phyloP scores from a whole-genome alignment of 2,888 invertebrate species.

The Pollenia angustigena region DNA sequence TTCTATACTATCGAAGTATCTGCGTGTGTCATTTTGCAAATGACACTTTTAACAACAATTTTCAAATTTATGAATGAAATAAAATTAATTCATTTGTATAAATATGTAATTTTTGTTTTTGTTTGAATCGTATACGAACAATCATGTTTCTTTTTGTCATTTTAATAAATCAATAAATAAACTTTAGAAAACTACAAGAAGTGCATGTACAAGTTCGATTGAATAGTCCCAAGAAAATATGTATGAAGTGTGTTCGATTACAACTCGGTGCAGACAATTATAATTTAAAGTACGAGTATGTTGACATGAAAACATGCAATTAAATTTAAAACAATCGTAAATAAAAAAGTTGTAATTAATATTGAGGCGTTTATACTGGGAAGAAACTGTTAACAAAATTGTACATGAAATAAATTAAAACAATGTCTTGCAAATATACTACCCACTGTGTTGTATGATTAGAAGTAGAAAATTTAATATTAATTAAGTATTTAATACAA shows the following conservation, averaged over 20 bases:
- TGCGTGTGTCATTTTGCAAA: constrained; percentile 24
- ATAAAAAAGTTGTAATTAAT: constrained; percentile 68
- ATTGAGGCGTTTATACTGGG: constrained; percentile 57
- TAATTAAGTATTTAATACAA: too few relatives aligned
- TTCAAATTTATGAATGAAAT: constrained; percentile 71
- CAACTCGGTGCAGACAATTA: constrained; percentile 57
- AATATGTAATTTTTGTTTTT: constrained; percentile 45
- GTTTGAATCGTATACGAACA: constrained; percentile 3
- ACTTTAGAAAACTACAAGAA: constrained; percentile 34
- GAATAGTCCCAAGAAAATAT: background rate
- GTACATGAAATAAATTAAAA: background rate
- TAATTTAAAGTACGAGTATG: constrained; percentile 48
- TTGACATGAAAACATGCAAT: constrained; percentile 73
- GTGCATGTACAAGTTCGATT: background rate
- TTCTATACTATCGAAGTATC: background rate
- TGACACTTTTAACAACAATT: constrained; percentile 42
- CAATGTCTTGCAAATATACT: background rate
- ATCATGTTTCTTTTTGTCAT: constrained; percentile 58
- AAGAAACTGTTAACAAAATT: constrained; percentile 48
- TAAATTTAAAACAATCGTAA: constrained; percentile 67
- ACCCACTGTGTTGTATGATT: background rate
- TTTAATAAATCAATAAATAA: constrained; percentile 69
- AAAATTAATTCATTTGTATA: constrained; percentile 67
- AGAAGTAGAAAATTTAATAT: background rate
- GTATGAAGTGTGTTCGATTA: constrained; percentile 39